Evolutionary conservation across 2,113 vertebrate species (phyloP), one percentile per base, ranked within the genome.

Genomic region (Illadopsis cleaveri): DNA sequence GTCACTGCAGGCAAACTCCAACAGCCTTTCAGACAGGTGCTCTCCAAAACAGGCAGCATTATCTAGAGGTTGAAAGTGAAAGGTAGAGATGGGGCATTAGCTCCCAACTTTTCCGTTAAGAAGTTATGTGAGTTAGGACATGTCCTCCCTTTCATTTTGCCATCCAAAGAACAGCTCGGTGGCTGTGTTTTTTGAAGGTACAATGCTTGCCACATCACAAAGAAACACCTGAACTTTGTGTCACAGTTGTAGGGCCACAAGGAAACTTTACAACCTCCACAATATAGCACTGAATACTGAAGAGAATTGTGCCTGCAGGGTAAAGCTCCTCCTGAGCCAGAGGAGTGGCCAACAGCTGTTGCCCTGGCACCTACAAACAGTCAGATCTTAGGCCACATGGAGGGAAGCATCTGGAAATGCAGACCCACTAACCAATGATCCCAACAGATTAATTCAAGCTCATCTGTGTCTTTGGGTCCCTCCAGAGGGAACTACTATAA

Each of bases 381-480:
- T 27, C 53, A 62, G 16, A 21, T 54, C n/a, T 71, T 30, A 3
- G 13, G 16, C 42, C 37, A 57, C 37, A 3, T 12, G 27, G 17
- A n/a, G 37, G 17, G 38, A 70, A 15, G 21, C 58, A 65, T 8
- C 9, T 72, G 68, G 38, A 93, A 76, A 62, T 42, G 23, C 54
- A 82, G 37, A 42, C 28, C 13, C 37, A 45, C 31, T 51, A 37
- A 47, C 15, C n/a, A 48, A 23, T 28, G 40, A 72, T 61, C 89
- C 70, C 42, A 56, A 38, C 0, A 30, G 31, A 72, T 6, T 48
- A 56, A n/a, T 37, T 91, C 24, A n/a, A 65, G 10, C 8, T 64
- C 0, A 0, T 35, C 44, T 60, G 9, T 66, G 28, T 28, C 23
- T 79, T 71, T 60, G 48, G 17, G 44, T 71, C 1, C 17, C 24